Conservation (phyloP, 2,113 vertebrate species). For the Pygoscelis antarcticus region DNA sequence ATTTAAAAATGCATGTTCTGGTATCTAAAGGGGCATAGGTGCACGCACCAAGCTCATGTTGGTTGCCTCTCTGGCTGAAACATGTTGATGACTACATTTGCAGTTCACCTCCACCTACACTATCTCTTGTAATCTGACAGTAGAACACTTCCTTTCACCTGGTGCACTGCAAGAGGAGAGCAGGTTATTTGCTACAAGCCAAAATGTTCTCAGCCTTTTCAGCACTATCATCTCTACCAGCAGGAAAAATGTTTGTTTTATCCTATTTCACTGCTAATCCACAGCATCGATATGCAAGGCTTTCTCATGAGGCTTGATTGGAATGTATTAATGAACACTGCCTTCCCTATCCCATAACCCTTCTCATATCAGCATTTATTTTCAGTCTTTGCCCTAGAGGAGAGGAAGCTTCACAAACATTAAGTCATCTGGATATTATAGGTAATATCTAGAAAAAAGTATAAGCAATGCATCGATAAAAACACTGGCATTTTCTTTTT, state of each 20-base stretch:
- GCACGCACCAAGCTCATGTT: not conserved
- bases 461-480: not conserved
- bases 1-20: not conserved
- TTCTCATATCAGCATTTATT: constrained; percentile 3
- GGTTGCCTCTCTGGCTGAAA: not conserved
- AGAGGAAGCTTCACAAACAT: not conserved
- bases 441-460: not conserved
- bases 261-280: not conserved
- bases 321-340: not conserved
- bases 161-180: not conserved
- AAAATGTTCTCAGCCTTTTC: not conserved
- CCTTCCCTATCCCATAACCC: not conserved
- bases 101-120: not conserved
- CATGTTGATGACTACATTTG: not conserved
- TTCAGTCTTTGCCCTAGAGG: not conserved
- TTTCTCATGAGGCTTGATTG: not conserved
- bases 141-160: not conserved
- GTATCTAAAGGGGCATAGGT: not conserved
- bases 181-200: not conserved
- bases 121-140: not conserved
- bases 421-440: not conserved
- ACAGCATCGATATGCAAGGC: not conserved
- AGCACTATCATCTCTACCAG: not conserved
- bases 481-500: not conserved
- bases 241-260: not conserved